phyloP scores from a whole-genome alignment of 2,888 invertebrate species.

The Empis stercorea region DNA sequence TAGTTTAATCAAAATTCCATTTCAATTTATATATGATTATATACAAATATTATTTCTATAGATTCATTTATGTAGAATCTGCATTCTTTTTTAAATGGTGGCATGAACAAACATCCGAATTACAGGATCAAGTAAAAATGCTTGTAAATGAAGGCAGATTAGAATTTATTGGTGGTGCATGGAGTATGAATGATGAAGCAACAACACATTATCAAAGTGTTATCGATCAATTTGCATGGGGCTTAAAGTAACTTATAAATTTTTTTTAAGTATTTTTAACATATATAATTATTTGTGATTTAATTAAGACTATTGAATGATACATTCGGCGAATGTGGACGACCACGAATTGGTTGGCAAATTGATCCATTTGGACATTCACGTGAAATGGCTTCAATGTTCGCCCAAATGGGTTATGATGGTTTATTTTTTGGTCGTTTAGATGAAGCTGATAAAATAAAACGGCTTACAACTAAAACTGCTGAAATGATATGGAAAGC shows the following conservation, averaged over 20 bases:
- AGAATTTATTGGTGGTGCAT: slow-evolving; percentile 66
- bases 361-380: slow-evolving; percentile 84
- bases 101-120: slow-evolving; percentile 49
- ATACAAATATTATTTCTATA: slow-evolving; percentile 27
- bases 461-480: slow-evolving; percentile 43
- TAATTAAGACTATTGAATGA: slow-evolving; percentile 46
- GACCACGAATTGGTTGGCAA: slow-evolving; percentile 70
- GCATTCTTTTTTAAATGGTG: slow-evolving; percentile 82
- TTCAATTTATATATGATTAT: not conserved
- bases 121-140: slow-evolving; percentile 46
- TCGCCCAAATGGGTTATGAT: slow-evolving; percentile 78
- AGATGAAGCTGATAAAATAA: slow-evolving; percentile 69
- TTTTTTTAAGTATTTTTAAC: not conserved
- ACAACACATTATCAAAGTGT: slow-evolving; percentile 54
- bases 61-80: slow-evolving; percentile 83
- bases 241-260: slow-evolving; percentile 40
- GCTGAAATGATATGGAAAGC: slow-evolving; percentile 80
- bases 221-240: slow-evolving; percentile 60
- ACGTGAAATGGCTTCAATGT: slow-evolving; percentile 68
- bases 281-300: not conserved
- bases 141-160: slow-evolving; percentile 60
- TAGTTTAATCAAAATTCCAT: not conserved
- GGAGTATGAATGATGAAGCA: slow-evolving; percentile 78
- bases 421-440: slow-evolving; percentile 76
- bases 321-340: slow-evolving; percentile 58